Evolutionary conservation across 2,113 vertebrate genomes (phyloP).

Genomic region (Platichthys stellatus): DNA sequence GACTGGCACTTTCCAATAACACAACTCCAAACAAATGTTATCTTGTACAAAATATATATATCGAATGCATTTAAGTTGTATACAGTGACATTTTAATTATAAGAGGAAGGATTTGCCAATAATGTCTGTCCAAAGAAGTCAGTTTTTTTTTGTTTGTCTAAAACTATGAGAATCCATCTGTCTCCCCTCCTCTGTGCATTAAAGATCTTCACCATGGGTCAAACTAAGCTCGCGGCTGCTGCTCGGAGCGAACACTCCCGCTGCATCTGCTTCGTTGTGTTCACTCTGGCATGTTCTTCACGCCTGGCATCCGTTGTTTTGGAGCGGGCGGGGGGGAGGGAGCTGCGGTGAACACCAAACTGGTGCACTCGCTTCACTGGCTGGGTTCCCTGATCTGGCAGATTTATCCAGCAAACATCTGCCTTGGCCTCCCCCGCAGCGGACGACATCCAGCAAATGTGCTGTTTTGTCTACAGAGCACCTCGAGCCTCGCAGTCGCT

Average conservation of each 20-base stretch:
- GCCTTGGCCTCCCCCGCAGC: slow-evolving; percentile 1
- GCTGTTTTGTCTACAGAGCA: slow-evolving; percentile 38
- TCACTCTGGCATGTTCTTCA: slow-evolving; percentile 50
- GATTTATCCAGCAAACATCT: slow-evolving; percentile 62
- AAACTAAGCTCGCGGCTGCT: slow-evolving; percentile 2
- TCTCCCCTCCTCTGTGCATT: not conserved
- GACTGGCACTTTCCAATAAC: no score
- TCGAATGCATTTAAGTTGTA: no score
- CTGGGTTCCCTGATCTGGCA: slow-evolving; percentile 51
- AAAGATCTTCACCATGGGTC: slow-evolving; percentile 28
- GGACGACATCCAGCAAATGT: slow-evolving; percentile 42
- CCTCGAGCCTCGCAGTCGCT: slow-evolving; percentile 29
- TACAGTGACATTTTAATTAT: no score
- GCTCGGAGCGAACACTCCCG: slow-evolving; percentile 26
- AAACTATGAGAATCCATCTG: not conserved
- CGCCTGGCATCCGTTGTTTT: slow-evolving; percentile 57
- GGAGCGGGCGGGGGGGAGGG: not conserved
- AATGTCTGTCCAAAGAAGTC: not conserved
- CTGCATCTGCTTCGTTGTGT: slow-evolving; percentile 51
- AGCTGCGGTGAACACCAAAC: slow-evolving; percentile 47
- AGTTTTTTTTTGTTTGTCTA: not conserved
- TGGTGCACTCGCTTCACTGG: slow-evolving; percentile 46
- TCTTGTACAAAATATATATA: no score
- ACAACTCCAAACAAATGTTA: no score
- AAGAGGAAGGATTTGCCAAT: no score